A percentile compares a stretch with the other conserved stretches of the same genome.
phyloP scores from a whole-genome alignment of 2,113 vertebrate species.

The Bubalus kerabau region DNA sequence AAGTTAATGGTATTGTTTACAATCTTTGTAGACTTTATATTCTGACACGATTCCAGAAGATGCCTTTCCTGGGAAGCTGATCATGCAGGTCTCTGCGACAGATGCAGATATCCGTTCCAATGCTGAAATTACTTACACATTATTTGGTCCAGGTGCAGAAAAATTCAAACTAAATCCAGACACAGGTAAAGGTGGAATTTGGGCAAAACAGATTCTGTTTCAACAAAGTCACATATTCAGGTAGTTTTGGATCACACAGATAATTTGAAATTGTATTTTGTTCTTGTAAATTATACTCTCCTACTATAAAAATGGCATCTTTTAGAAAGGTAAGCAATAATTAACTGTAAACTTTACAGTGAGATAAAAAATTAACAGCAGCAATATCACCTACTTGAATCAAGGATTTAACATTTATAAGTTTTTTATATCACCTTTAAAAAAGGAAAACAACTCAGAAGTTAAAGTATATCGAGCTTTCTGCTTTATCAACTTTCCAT shows the following conservation, averaged over 20 bases:
- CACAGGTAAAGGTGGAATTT: conserved; percentile 86
- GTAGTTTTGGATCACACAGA: not conserved
- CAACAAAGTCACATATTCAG: not conserved
- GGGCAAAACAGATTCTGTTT: not conserved
- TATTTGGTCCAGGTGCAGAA: conserved; percentile 89
- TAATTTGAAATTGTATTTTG: not conserved
- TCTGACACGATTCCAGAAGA: conserved; percentile 92
- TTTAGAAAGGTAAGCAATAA: not conserved
- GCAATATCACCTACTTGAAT: not conserved
- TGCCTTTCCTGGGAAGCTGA: conserved; percentile 86
- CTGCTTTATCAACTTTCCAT: not conserved
- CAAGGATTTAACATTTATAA: not conserved
- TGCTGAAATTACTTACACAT: conserved; percentile 90
- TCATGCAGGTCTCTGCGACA: conserved; percentile 91
- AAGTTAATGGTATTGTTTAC: not conserved
- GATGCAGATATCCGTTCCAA: conserved; percentile 97
- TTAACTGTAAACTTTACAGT: not conserved
- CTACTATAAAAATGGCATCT: not conserved
- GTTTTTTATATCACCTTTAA: not conserved
- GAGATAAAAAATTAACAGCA: not conserved
- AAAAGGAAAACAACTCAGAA: not conserved
- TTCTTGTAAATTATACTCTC: not conserved
- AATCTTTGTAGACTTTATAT: conserved; percentile 84
- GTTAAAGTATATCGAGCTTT: not conserved
- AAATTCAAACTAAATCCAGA: conserved; percentile 90